Evolutionary conservation across 2,888 invertebrate genomes (phyloP).

Genomic region (Plebejus melissa): DNA sequence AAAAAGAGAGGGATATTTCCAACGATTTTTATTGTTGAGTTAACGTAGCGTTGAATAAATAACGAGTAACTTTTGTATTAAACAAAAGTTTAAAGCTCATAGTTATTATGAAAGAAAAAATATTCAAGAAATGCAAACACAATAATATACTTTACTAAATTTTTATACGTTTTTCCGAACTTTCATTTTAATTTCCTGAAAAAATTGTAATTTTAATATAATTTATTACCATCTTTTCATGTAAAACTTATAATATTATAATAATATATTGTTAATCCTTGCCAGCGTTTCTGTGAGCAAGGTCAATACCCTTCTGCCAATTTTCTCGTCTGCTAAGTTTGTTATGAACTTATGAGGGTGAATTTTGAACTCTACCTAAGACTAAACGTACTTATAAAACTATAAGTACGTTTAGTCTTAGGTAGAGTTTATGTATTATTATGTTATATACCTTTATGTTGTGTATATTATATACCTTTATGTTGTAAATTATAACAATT

Average conservation of each 20-base stretch:
- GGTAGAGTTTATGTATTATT: too few species aligned
- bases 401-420: too few species aligned
- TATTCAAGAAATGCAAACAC: background rate
- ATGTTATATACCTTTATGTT: background rate
- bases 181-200: background rate
- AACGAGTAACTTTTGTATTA: background rate
- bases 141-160: background rate
- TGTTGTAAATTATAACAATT: too few species aligned
- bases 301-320: background rate
- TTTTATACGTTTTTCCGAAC: background rate
- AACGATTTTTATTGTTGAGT: slow-evolving; percentile 71
- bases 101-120: background rate
- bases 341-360: background rate
- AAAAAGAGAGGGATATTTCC: slow-evolving; percentile 59
- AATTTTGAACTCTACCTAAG: background rate
- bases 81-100: background rate
- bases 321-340: slow-evolving; percentile 3
- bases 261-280: background rate
- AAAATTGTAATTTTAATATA: too few species aligned
- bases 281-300: background rate
- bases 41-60: slow-evolving; percentile 42
- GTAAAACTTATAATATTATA: background rate
- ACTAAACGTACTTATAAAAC: too few species aligned
- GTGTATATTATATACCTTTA: background rate
- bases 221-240: too few species aligned